phyloP scores from a whole-genome alignment of 2,888 invertebrate species.

The Lithophane socia region DNA sequence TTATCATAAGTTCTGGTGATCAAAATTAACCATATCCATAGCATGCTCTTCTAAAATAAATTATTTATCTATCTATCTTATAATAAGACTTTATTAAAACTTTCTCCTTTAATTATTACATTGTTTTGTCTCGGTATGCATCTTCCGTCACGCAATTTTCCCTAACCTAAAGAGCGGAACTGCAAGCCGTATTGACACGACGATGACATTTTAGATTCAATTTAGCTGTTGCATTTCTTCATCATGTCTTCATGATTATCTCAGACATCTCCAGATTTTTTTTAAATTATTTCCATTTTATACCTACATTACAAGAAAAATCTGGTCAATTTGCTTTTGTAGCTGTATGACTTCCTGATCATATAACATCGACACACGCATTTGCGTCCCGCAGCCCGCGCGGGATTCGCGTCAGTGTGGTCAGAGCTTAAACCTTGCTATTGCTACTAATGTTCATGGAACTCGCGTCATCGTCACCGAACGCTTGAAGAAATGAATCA shows the following conservation, averaged over 20 bases:
- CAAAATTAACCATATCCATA: too few species aligned
- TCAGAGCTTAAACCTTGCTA: too few species aligned
- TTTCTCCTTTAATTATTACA: slow-evolving; percentile 19
- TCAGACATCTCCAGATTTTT: background rate
- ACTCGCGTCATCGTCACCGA: too few species aligned
- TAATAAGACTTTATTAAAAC: slow-evolving; percentile 1
- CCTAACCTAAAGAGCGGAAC: slow-evolving; percentile 50
- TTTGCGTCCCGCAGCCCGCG: background rate
- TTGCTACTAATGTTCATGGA: too few species aligned
- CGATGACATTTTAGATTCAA: slow-evolving; percentile 16
- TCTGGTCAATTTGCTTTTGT: too few species aligned
- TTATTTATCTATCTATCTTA: background rate
- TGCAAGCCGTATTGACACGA: slow-evolving; percentile 10
- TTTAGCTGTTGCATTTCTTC: slow-evolving; percentile 9
- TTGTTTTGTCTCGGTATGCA: slow-evolving; percentile 30
- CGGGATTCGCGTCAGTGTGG: background rate
- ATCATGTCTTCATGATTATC: background rate
- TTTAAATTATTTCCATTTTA: background rate
- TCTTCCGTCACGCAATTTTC: slow-evolving; percentile 52
- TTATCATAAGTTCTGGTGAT: too few species aligned
- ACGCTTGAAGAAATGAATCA: too few species aligned
- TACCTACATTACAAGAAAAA: too few species aligned
- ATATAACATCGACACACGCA: background rate
- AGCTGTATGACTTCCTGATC: background rate
- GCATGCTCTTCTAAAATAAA: background rate